phyloP scores from a whole-genome alignment of 1,140 invertebrate genomes.

The Lepidurus packardi region DNA sequence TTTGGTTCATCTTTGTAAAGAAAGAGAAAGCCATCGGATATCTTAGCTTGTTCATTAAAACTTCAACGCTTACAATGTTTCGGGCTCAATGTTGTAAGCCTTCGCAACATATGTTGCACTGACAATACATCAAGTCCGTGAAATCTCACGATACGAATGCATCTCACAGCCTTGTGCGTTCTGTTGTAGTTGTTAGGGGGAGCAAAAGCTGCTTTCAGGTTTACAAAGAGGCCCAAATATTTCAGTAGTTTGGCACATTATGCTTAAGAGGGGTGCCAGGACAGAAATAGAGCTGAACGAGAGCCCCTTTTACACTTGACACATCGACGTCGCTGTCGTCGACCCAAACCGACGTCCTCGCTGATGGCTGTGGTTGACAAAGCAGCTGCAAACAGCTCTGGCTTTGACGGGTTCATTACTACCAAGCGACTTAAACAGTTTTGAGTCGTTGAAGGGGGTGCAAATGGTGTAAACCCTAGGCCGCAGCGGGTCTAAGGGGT shows the following conservation, averaged over 20 bases:
- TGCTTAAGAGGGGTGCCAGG: conserved; percentile 3
- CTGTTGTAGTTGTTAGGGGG: too few relatives aligned
- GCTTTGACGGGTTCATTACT: conserved; percentile 11
- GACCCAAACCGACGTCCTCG: conserved; percentile 16
- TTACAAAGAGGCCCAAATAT: background rate
- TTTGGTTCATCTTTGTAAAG: too few relatives aligned
- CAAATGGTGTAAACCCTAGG: conserved; percentile 1
- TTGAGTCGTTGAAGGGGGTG: conserved; percentile 3
- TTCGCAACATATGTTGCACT: too few relatives aligned
- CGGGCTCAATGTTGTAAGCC: too few relatives aligned
- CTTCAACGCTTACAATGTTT: too few relatives aligned
- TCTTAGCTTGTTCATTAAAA: too few relatives aligned
- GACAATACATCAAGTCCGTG: too few relatives aligned
- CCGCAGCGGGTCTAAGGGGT: conserved; percentile 7
- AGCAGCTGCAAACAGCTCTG: conserved; percentile 20
- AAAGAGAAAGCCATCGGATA: too few relatives aligned
- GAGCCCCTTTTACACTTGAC: conserved; percentile 5
- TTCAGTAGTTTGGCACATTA: background rate
- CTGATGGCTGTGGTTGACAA: conserved; percentile 21
- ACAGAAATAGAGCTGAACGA: background rate
- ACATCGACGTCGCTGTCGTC: conserved; percentile 7
- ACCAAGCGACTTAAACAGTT: conserved; percentile 21
- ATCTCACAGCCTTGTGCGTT: too few relatives aligned
- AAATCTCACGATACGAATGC: too few relatives aligned
- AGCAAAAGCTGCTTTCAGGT: background rate